phyloP scores from a whole-genome alignment of 2,888 invertebrate species.

The Agrotis ipsilon region DNA sequence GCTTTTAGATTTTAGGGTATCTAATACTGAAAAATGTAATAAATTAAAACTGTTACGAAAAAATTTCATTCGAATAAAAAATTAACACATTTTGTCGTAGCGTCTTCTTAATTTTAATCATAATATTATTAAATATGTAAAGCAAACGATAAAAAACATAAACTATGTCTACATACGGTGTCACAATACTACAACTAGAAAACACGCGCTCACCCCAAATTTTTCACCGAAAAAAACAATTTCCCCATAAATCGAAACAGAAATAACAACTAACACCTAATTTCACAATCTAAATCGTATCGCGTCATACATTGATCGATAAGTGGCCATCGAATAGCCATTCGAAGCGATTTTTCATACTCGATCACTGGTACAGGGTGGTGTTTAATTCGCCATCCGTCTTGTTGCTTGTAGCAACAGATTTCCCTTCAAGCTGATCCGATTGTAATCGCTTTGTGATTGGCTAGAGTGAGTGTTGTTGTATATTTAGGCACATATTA shows the following conservation, averaged over 20 bases:
- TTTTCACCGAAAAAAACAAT: neutral
- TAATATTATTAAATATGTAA: too few relatives aligned
- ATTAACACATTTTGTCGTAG: too few relatives aligned
- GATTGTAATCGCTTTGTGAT: conserved; percentile 64
- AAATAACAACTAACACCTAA: conserved; percentile 48
- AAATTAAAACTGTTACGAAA: too few relatives aligned
- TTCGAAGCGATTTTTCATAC: conserved; percentile 87
- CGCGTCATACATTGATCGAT: conserved; percentile 75
- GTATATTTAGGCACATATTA: too few relatives aligned
- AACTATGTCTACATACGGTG: too few relatives aligned
- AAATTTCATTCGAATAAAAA: too few relatives aligned
- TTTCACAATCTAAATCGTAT: conserved; percentile 65
- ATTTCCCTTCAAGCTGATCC: conserved; percentile 69
- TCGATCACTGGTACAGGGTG: conserved; percentile 83
- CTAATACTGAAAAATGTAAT: too few relatives aligned
- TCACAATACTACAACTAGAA: neutral
- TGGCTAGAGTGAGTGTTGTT: conserved; percentile 29
- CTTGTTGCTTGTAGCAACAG: conserved; percentile 83
- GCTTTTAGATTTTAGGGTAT: too few relatives aligned
- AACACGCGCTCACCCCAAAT: neutral
- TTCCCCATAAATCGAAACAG: conserved; percentile 28
- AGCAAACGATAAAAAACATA: too few relatives aligned
- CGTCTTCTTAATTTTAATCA: too few relatives aligned
- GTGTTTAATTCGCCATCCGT: conserved; percentile 87
- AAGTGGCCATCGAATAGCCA: conserved; percentile 77